These are phyloP conservation scores for Pangasius larnaudii DNA, from an alignment of 2,797 vertebrate species.

Conservation along the genomic window DNA sequence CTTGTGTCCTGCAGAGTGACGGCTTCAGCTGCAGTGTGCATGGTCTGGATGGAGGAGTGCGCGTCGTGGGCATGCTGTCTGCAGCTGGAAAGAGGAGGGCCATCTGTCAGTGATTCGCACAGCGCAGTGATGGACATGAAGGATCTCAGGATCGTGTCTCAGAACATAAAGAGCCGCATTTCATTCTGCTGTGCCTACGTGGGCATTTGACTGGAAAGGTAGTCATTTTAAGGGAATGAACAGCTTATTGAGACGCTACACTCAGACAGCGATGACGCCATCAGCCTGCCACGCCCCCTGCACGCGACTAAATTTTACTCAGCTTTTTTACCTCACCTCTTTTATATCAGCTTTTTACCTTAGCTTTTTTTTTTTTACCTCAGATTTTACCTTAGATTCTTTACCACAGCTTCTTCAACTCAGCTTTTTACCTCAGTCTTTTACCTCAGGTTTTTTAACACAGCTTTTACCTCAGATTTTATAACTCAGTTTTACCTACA, in stretches of 20 bases:
- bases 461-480: background rate
- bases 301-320: background rate
- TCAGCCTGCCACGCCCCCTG: background rate
- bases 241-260: background rate
- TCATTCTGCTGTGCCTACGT: background rate
- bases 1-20: conserved; percentile 18
- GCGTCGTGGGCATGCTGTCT: conserved; percentile 25
- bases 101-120: conserved; percentile 40
- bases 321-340: background rate
- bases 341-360: background rate
- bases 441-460: background rate
- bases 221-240: background rate
- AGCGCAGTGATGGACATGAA: conserved; percentile 28
- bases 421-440: background rate
- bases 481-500: too few relatives aligned
- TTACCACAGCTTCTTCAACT: too few relatives aligned
- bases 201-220: background rate
- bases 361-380: background rate
- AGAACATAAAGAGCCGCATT: background rate
- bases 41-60: conserved; percentile 32
- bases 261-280: background rate
- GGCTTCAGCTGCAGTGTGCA: conserved; percentile 30
- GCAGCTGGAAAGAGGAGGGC: conserved; percentile 48
- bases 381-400: background rate
- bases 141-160: background rate